Evolutionary conservation across 2,797 vertebrate genomes (phyloP).

Genomic region (Cossypha heuglini): DNA sequence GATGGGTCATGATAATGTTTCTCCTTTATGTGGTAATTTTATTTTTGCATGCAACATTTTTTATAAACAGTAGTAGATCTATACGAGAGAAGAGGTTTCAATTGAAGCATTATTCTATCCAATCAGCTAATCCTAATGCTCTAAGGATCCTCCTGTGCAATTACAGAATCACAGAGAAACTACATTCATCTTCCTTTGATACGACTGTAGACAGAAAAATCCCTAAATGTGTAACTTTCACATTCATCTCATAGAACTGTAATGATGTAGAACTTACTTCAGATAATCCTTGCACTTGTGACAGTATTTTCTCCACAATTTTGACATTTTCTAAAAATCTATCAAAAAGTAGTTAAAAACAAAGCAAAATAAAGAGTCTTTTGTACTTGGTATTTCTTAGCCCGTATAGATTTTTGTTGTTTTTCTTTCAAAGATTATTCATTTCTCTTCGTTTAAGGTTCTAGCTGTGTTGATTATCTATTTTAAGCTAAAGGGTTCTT

Average conservation of each 20-base stretch:
- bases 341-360: not conserved
- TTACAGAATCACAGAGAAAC: not conserved
- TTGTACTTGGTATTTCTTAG: not conserved
- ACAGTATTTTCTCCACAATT: not conserved
- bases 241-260: not conserved
- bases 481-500: not conserved
- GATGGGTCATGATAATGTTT: not conserved
- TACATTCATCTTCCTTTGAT: not conserved
- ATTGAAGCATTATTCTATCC: not conserved
- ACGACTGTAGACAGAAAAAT: not conserved
- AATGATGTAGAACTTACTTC: not conserved
- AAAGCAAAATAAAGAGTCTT: not conserved
- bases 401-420: not conserved
- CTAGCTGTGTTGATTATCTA: not conserved
- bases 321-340: not conserved
- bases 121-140: not conserved
- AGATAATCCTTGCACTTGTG: not conserved
- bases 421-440: not conserved
- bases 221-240: not conserved
- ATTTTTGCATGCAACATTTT: not conserved
- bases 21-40: not conserved
- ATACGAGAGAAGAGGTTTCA: not conserved
- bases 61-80: not conserved
- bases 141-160: not conserved
- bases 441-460: not conserved